Conservation (phyloP, 2,113 vertebrate species). For the Chlorodrepanis virens region DNA sequence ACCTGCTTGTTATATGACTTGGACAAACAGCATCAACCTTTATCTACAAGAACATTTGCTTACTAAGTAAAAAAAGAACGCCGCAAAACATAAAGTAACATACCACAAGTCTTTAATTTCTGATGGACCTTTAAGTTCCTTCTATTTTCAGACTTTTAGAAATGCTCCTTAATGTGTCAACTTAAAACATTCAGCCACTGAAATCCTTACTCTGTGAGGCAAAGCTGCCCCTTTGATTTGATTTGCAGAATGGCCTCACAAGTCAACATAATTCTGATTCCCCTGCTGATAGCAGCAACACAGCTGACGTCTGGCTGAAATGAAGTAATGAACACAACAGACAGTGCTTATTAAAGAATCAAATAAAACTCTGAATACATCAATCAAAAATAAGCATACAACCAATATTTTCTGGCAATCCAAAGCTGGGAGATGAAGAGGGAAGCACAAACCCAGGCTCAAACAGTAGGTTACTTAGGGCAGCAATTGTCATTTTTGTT, state of each 20-base stretch:
- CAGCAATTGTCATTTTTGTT: background rate
- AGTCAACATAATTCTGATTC: slow-evolving; percentile 5
- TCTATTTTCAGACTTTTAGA: background rate
- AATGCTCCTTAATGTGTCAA: background rate
- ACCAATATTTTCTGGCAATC: background rate
- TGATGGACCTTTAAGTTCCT: background rate
- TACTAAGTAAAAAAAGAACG: background rate
- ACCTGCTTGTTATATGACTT: background rate
- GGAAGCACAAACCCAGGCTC: background rate
- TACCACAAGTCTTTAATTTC: background rate
- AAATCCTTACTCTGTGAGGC: background rate
- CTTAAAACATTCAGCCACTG: background rate
- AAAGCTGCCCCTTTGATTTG: background rate
- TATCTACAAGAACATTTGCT: background rate
- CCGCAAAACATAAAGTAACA: background rate
- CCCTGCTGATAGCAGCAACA: background rate
- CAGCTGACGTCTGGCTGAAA: background rate
- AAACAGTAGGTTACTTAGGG: background rate
- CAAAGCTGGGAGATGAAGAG: background rate
- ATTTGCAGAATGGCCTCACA: background rate
- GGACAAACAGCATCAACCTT: background rate
- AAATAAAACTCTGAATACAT: background rate
- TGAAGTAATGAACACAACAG: background rate
- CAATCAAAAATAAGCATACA: background rate
- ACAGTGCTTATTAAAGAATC: background rate